These are phyloP conservation scores for Drosophila mimetica DNA, from an alignment of 2,888 invertebrate genomes.

Conservation along the genomic window DNA sequence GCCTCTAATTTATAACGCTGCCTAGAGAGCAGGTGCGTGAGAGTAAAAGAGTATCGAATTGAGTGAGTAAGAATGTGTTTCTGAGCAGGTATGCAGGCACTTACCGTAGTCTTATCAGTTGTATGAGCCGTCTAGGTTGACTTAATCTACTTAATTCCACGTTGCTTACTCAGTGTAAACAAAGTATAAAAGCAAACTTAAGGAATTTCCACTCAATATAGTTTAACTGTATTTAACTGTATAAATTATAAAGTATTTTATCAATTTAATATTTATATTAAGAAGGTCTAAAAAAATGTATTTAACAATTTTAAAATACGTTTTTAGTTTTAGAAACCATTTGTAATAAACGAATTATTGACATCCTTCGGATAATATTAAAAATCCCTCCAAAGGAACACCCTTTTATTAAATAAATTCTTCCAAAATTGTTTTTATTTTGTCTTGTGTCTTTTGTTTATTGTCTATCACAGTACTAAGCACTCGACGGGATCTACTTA, in stretches of 20 bases:
- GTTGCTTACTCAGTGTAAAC: slow-evolving; percentile 16
- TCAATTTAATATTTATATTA: no score
- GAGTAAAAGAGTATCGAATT: neutral
- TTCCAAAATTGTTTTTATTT: neutral
- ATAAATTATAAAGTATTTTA: no score
- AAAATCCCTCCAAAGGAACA: no score
- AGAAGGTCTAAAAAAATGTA: no score
- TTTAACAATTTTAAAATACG: no score
- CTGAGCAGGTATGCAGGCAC: slow-evolving; percentile 11
- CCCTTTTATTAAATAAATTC: neutral
- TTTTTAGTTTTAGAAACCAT: no score
- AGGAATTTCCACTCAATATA: neutral
- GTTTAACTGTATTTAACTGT: neutral
- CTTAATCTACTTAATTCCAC: slow-evolving; percentile 26
- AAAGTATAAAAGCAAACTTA: neutral
- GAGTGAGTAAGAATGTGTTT: slow-evolving; percentile 10
- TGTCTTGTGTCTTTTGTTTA: slow-evolving; percentile 10
- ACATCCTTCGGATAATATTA: no score
- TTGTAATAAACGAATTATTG: no score
- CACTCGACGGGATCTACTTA: slow-evolving; percentile 15
- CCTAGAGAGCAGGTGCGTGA: slow-evolving; percentile 18
- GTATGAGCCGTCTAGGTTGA: slow-evolving; percentile 5
- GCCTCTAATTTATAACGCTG: slow-evolving; percentile 22
- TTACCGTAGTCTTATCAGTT: slow-evolving; percentile 18
- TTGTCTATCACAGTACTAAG: slow-evolving; percentile 61